A percentile compares a stretch with the other conserved stretches of the same genome.
Evolutionary conservation across 2,113 vertebrate species (phyloP).

Genomic region (Lophochroa leadbeateri): DNA sequence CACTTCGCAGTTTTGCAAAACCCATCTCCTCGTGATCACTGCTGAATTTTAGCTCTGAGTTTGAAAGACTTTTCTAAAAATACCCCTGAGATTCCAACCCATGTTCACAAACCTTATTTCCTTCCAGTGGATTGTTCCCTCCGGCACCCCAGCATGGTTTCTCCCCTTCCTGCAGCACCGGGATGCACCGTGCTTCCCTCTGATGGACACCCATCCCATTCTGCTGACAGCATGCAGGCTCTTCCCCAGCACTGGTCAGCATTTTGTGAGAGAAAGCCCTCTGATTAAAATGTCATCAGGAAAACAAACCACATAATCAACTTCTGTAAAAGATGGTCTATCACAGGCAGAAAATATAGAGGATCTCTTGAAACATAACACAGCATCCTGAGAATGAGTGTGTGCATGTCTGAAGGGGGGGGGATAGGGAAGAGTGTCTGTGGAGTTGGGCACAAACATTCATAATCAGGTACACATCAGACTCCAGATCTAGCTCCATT

Average conservation of each 20-base stretch:
- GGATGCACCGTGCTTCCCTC: not conserved
- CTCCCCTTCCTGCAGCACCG: fast-evolving
- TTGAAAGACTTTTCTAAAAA: not conserved
- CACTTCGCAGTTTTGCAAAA: not conserved
- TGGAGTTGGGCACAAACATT: not conserved
- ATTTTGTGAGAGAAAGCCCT: not conserved
- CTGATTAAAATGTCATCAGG: not conserved
- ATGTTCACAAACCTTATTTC: not conserved
- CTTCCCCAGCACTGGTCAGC: not conserved
- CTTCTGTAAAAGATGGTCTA: slow-evolving; percentile 8
- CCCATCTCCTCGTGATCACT: not conserved
- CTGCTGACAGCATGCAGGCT: not conserved
- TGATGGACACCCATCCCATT: not conserved
- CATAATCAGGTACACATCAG: slow-evolving; percentile 60
- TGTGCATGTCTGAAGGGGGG: fast-evolving
- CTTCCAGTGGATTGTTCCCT: fast-evolving
- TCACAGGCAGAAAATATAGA: not conserved
- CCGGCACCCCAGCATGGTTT: not conserved
- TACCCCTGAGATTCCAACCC: not conserved
- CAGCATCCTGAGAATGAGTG: not conserved
- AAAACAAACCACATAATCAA: slow-evolving; percentile 27
- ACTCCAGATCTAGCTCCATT: not conserved
- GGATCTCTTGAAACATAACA: not conserved
- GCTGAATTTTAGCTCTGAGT: not conserved
- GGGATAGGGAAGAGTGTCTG: fast-evolving